A percentile compares a stretch with the other conserved stretches of the same genome.
Evolutionary conservation across 2,888 invertebrate species (phyloP).

Genomic region (Panopea generosa): DNA sequence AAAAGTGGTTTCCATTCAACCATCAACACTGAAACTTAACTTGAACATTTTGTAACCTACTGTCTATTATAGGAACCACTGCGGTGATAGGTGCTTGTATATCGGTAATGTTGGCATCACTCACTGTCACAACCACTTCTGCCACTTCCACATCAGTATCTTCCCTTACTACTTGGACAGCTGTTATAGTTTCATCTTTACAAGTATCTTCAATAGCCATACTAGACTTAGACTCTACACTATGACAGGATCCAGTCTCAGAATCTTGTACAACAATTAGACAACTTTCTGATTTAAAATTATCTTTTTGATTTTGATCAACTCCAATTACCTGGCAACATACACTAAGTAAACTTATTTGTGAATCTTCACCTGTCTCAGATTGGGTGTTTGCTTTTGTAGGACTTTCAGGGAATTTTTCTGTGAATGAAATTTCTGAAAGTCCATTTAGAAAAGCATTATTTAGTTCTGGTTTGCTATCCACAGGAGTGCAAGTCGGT

Average conservation of each 20-base stretch:
- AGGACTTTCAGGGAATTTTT: no score
- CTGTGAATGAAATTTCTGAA: not conserved
- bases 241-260: not conserved
- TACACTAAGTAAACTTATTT: no score
- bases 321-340: no score
- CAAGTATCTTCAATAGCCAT: no score
- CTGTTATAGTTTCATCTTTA: not conserved
- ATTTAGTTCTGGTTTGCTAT: slow-evolving; percentile 49
- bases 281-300: no score
- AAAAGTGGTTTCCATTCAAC: no score
- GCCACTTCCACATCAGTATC: not conserved
- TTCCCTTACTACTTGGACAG: not conserved
- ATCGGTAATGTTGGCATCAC: slow-evolving; percentile 36
- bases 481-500: slow-evolving; percentile 2
- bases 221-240: not conserved
- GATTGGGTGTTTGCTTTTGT: not conserved
- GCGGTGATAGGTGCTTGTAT: slow-evolving; percentile 48
- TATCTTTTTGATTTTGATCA: no score
- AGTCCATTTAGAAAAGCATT: slow-evolving; percentile 41
- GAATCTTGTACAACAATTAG: slow-evolving; percentile 1
- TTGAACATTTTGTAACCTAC: slow-evolving; percentile 29
- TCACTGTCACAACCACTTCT: slow-evolving; percentile 34
- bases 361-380: not conserved
- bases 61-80: slow-evolving; percentile 28
- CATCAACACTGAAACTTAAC: not conserved